Percentiles rank a stretch among this genome's conserved stretches.
Evolutionary conservation across 2,797 vertebrate genomes (phyloP).

Genomic region (Falco biarmicus): DNA sequence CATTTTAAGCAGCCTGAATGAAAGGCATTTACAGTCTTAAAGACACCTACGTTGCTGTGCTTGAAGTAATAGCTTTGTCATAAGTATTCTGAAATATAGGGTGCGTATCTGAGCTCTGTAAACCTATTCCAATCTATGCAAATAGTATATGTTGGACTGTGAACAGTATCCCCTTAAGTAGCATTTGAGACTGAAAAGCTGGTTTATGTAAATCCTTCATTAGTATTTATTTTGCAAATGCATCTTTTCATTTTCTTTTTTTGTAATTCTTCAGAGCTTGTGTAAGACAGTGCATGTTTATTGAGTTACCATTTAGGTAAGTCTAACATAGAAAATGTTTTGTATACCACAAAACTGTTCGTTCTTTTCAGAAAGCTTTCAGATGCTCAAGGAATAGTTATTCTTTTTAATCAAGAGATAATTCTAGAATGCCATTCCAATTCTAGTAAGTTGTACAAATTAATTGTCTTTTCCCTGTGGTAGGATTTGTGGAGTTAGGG

Average conservation of each 20-base stretch:
- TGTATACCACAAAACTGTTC: neutral
- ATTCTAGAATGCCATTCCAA: neutral
- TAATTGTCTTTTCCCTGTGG: neutral
- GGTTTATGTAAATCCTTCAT: neutral
- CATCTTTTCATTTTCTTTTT: neutral
- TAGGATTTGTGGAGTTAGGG: neutral
- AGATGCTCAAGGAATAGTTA: neutral
- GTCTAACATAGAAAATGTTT: neutral
- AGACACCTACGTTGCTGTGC: neutral
- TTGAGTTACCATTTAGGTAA: neutral
- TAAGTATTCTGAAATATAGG: neutral
- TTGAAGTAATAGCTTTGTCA: neutral
- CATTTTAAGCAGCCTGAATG: neutral
- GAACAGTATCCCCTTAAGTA: neutral
- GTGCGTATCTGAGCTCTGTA: neutral
- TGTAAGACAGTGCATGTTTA: neutral
- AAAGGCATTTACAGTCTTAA: neutral
- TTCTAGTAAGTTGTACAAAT: constrained; percentile 9
- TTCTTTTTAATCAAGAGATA: neutral
- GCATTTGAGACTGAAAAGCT: neutral
- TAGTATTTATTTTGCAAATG: neutral
- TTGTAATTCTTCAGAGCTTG: neutral
- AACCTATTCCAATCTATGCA: neutral
- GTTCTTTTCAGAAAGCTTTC: neutral
- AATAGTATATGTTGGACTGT: neutral